A percentile compares a stretch with the other conserved stretches of the same genome.
These are phyloP conservation scores for Ruditapes philippinarum DNA, from an alignment of 1,140 invertebrate genomes.

Conservation along the genomic window DNA sequence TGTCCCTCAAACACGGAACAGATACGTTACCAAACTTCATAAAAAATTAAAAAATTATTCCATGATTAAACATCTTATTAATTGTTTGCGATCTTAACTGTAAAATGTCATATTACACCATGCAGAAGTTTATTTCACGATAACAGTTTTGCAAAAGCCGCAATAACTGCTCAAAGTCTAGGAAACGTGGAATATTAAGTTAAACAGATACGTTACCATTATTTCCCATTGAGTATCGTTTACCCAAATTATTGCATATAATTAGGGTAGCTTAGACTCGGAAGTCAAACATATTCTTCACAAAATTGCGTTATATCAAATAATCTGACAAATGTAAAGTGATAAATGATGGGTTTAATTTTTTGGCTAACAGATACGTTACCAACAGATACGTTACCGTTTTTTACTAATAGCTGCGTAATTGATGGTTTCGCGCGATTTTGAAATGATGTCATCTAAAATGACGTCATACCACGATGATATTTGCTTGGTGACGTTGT, in stretches of 20 bases:
- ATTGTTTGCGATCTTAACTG: too few species aligned
- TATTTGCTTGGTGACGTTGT: background rate
- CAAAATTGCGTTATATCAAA: too few species aligned
- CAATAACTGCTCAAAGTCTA: too few species aligned
- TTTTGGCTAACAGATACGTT: constrained; percentile 37
- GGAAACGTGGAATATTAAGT: too few species aligned
- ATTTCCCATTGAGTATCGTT: too few species aligned
- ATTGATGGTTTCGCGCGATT: background rate
- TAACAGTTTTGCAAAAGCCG: too few species aligned
- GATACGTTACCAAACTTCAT: too few species aligned
- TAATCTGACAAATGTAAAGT: constrained; percentile 9
- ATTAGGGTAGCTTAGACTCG: background rate
- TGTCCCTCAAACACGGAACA: background rate
- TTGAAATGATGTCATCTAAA: background rate
- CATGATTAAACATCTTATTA: background rate
- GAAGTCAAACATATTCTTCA: too few species aligned
- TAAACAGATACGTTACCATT: too few species aligned
- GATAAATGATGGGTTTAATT: background rate
- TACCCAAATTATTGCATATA: background rate
- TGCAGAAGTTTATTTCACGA: background rate
- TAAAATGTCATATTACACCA: background rate
- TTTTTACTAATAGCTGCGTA: background rate
- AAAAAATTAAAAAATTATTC: too few species aligned
- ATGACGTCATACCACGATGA: background rate
- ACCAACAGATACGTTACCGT: constrained; percentile 37